Base-by-base conservation (phyloP, 2,888 invertebrate genomes). In the Trissolcus japonicus region DNA sequence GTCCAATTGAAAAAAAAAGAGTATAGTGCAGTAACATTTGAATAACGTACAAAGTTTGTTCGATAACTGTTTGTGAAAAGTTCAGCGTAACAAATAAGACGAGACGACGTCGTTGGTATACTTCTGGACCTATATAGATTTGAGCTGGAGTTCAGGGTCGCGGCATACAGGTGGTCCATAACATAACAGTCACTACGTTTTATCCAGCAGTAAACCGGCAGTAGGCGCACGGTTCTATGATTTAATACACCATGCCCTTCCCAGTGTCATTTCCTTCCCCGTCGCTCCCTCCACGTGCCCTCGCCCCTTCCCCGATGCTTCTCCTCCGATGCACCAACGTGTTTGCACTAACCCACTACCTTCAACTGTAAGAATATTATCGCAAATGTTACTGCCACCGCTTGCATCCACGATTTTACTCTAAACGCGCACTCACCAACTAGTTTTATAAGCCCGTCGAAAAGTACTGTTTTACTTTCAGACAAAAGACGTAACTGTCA, bases 101-200 rank as follows among this genome's bases (percentile, higher is more conserved):
- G 69, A 19, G 65, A 53, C 50, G 48, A 67, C 55, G 73, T 73
- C 68, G 73, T 59, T 55, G 78, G 79, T 80, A 80, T 81, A 79
- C 82, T 85, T 81, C 83, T 79, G 82, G 82, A 81, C 81, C 82
- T 82, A 82, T 82, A 85, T 85, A 86, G 84, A 85, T 85, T 85
- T 82, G 82, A 82, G 81, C 81, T 82, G 76, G 82, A 80, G 87
- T 89, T 88, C 88, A 87, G 86, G 87, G 87, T 87, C 87, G 88
- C 83, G 88, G 88, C 88, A 88, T 88, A 89, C 89, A 89, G 89
- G 89, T 89, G 89, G 89, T 89, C 89, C 88, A 89, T 89, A 89
- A 89, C 88, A 88, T 88, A 88, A 88, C 88, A 88, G 88, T 89
- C 88, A 86, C 87, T 88, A 87, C 88, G 88, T 88, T 88, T 89